Evolutionary conservation across 2,888 invertebrate species (phyloP).

Genomic region (Ariolimax columbianus): DNA sequence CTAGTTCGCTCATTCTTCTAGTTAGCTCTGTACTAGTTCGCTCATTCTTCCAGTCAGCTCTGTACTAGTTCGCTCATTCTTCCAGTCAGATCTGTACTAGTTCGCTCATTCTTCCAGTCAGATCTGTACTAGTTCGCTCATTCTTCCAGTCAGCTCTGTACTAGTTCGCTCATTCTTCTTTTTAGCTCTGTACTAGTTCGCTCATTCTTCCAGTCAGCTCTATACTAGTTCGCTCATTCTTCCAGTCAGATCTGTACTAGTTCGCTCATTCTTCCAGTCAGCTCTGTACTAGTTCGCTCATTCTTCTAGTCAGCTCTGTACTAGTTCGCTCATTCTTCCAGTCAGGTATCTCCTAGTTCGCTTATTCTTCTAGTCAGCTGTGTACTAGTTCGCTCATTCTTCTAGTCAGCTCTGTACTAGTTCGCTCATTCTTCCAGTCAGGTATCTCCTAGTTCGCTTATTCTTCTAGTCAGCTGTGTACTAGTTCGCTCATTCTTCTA

Average conservation of each 20-base stretch:
- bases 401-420: background rate
- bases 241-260: background rate
- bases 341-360: background rate
- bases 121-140: background rate
- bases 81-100: background rate
- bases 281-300: background rate
- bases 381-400: background rate
- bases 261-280: background rate
- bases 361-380: background rate
- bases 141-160: background rate
- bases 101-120: background rate
- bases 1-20: too few relatives aligned
- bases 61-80: slow-evolving; percentile 6
- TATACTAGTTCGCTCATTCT: background rate
- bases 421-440: background rate
- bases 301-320: background rate
- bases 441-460: background rate
- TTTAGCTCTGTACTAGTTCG: background rate
- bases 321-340: background rate
- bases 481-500: background rate
- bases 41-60: too few relatives aligned
- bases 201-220: background rate
- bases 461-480: background rate
- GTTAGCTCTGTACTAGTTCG: too few relatives aligned
- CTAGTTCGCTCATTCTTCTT: background rate